These are phyloP conservation scores for Candoia aspera DNA, from an alignment of 2,113 vertebrate genomes.

Conservation along the genomic window DNA sequence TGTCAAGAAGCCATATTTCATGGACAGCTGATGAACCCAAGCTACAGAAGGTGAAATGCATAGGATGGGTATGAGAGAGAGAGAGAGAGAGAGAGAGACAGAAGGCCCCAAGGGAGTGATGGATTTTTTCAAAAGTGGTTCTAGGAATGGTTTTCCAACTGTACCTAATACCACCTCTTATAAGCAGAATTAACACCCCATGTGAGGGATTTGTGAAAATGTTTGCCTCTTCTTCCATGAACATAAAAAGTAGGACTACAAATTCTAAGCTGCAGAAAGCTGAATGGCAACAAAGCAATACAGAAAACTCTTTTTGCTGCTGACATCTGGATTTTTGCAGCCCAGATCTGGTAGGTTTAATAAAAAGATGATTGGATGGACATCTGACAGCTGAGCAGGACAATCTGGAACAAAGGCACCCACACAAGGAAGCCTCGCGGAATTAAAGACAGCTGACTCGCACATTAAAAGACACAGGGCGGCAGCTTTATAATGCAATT, in stretches of 20 bases:
- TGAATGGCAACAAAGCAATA: not conserved
- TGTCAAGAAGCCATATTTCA: not conserved
- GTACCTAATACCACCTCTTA: not conserved
- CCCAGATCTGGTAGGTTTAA: not conserved
- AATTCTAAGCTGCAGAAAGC: not conserved
- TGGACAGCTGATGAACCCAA: not conserved
- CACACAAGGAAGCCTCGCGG: not conserved
- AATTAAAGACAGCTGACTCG: not conserved
- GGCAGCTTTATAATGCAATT: not conserved
- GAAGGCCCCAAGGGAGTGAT: not conserved
- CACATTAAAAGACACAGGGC: not conserved
- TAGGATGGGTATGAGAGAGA: not conserved
- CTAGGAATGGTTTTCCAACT: not conserved
- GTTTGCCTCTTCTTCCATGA: not conserved
- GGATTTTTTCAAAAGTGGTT: not conserved
- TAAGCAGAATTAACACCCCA: not conserved
- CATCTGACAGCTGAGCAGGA: not conserved
- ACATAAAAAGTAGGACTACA: not conserved
- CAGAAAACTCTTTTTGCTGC: not conserved
- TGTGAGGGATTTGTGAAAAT: not conserved
- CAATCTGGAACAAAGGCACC: not conserved
- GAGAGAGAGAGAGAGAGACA: too few relatives aligned
- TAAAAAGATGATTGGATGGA: not conserved
- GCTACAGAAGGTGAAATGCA: not conserved
- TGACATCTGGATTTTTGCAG: not conserved